phyloP scores from a whole-genome alignment of 2,888 invertebrate genomes.

The Dynastes tityus region DNA sequence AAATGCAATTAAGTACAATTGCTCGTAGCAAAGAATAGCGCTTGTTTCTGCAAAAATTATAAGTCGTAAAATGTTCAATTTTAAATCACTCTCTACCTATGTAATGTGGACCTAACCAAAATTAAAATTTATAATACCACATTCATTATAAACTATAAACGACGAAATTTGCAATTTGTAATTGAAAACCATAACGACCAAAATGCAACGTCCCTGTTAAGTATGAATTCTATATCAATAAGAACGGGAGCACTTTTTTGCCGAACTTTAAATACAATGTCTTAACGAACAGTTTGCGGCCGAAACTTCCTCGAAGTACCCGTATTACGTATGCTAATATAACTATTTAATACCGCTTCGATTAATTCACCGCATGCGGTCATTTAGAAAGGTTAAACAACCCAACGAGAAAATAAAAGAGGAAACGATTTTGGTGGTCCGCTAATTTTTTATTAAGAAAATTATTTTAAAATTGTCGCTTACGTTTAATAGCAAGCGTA shows the following conservation, averaged over 20 bases:
- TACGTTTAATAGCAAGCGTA: constrained; percentile 12
- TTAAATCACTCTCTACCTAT: too few relatives aligned
- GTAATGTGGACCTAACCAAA: too few relatives aligned
- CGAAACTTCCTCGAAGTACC: constrained; percentile 31
- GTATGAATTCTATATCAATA: not conserved
- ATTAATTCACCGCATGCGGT: constrained; percentile 28
- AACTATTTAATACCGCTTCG: constrained; percentile 27
- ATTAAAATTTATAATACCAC: too few relatives aligned
- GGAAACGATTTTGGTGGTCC: constrained; percentile 38
- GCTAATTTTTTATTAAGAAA: constrained; percentile 21
- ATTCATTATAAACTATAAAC: too few relatives aligned
- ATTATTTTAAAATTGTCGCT: constrained; percentile 11
- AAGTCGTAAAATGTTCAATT: too few relatives aligned
- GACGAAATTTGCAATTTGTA: not conserved
- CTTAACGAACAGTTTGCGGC: constrained; percentile 22
- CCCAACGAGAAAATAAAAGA: constrained; percentile 14
- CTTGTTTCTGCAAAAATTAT: too few relatives aligned
- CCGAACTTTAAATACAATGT: not conserved
- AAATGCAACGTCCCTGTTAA: not conserved
- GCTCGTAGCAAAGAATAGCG: too few relatives aligned
- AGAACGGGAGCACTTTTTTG: constrained; percentile 1
- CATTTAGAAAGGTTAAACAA: constrained; percentile 27
- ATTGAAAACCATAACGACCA: constrained; percentile 1
- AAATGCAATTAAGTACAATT: too few relatives aligned
- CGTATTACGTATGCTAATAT: constrained; percentile 42